phyloP scores from a whole-genome alignment of 23 tunicate genomes.

The Clavelina lepadiformis region DNA sequence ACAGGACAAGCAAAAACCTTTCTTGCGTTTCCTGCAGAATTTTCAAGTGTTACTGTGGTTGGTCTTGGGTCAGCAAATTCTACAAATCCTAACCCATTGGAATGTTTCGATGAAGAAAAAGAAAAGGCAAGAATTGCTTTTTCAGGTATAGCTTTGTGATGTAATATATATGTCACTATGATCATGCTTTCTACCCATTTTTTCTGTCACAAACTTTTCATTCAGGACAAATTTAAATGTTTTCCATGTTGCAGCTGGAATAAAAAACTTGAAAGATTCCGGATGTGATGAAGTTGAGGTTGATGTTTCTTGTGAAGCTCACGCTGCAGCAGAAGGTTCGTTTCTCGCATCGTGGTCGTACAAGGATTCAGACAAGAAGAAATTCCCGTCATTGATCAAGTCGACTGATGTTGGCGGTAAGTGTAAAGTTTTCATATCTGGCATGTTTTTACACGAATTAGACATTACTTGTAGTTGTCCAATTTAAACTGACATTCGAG shows the following conservation, averaged over 20 bases:
- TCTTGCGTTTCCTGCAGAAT: slow-evolving; percentile 24
- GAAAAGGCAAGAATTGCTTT: slow-evolving; percentile 60
- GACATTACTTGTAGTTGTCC: too few relatives aligned
- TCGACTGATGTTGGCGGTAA: too few relatives aligned
- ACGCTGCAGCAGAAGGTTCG: slow-evolving; percentile 81
- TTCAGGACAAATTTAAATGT: background rate
- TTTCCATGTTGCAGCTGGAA: slow-evolving; percentile 45
- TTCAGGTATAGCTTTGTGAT: slow-evolving; percentile 23
- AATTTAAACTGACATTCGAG: too few relatives aligned
- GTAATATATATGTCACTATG: background rate
- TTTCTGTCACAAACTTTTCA: background rate
- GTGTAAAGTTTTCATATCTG: too few relatives aligned
- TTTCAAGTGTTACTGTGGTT: slow-evolving; percentile 33
- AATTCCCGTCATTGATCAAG: slow-evolving; percentile 38
- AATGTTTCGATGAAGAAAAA: slow-evolving; percentile 40
- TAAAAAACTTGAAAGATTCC: slow-evolving; percentile 28
- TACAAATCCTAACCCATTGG: background rate
- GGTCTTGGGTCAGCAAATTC: slow-evolving; percentile 41
- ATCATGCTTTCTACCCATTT: background rate
- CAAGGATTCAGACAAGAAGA: slow-evolving; percentile 70
- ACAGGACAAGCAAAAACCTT: slow-evolving; percentile 46
- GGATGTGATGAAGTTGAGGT: slow-evolving; percentile 45
- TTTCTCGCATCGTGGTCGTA: slow-evolving; percentile 70
- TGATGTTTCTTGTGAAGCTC: slow-evolving; percentile 35
- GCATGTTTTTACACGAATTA: too few relatives aligned